Base-by-base conservation (phyloP, 2,113 vertebrate species). In the Corydoras sp. region DNA sequence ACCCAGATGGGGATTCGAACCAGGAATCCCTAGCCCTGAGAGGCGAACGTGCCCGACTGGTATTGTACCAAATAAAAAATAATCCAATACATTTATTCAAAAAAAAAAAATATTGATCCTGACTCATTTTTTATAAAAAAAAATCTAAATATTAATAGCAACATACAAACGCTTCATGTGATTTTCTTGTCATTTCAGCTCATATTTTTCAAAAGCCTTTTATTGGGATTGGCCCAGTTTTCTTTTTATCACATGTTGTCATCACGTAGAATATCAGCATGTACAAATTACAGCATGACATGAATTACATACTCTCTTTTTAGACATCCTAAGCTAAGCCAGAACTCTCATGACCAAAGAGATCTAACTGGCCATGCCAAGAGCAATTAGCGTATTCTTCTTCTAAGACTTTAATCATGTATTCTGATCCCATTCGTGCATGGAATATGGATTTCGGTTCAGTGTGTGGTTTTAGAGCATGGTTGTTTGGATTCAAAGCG, bases 391-490 rank as follows among this genome's bases (percentile, higher is more conserved):
- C 54, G 1, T n/a, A 9, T n/a, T 7, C 54, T n/a, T 56, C 14
- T 56, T 56, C 14, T 15, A 53, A n/a, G 54, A n/a, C 54, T 56
- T 56, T 15, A 56, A 56, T 53, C 14, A 56, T 15, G 14, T 7
- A 56, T 56, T n/a, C 54, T 56, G 54, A 15, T 56, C 12, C 54
- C 2, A 14, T n/a, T 56, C 54, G 3, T 3, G 14, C 54, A 56
- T 56, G 7, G 31, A 43, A 56, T n/a, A 12, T 66, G 13, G 5
- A 8, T 12, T n/a, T 58, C 29, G 15, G 29, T 31, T 53, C 14
- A 14, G 13, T 32, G 50, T 48, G 65, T 58, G 55, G 30, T 63
- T 75, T 69, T 61, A 56, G 60, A 64, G 13, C 43, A 12, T 53
- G 14, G 15, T 59, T 56, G 51, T 14, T 53, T 10, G 29, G 29